Conservation (phyloP, 1,140 invertebrate genomes). For the Cotesia chilonis region DNA sequence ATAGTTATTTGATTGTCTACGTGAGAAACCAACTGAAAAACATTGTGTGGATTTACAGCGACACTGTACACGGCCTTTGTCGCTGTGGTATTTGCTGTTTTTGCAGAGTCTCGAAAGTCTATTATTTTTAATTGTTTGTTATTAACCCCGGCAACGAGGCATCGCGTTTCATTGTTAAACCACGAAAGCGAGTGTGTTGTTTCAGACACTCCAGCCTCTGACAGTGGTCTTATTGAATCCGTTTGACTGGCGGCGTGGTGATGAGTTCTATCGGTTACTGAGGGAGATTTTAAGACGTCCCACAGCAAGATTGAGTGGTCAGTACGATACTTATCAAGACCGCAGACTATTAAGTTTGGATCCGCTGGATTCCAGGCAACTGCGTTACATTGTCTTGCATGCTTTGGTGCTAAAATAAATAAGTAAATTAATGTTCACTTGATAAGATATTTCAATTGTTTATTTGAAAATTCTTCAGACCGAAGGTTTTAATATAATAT, state of each 20-base stretch:
- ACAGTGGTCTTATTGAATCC: conserved; percentile 67
- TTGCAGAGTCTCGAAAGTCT: conserved; percentile 84
- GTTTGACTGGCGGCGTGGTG: conserved; percentile 51
- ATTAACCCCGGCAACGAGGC: conserved; percentile 86
- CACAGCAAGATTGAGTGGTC: conserved; percentile 84
- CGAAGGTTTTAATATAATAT: not conserved
- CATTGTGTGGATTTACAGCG: conserved; percentile 78
- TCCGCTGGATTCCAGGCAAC: conserved; percentile 90
- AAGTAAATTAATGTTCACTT: too few species aligned
- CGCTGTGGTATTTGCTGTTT: conserved; percentile 75
- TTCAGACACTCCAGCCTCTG: conserved; percentile 81
- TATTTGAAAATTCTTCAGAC: not conserved
- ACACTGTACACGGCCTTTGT: conserved; percentile 87
- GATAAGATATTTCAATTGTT: too few species aligned
- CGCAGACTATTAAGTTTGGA: conserved; percentile 81
- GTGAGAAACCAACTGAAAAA: conserved; percentile 83
- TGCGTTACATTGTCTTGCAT: conserved; percentile 85
- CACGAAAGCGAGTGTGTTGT: conserved; percentile 85
- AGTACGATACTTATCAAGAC: conserved; percentile 86
- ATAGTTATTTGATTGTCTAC: conserved; percentile 82
- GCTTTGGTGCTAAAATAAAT: conserved; percentile 73
- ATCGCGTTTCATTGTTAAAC: conserved; percentile 78
- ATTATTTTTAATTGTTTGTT: conserved; percentile 89
- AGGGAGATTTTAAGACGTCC: conserved; percentile 73
- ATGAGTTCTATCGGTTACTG: conserved; percentile 56